A percentile compares a stretch with the other conserved stretches of the same genome.
phyloP scores from a whole-genome alignment of 2,797 vertebrate species.

The Urophycis tenuis region DNA sequence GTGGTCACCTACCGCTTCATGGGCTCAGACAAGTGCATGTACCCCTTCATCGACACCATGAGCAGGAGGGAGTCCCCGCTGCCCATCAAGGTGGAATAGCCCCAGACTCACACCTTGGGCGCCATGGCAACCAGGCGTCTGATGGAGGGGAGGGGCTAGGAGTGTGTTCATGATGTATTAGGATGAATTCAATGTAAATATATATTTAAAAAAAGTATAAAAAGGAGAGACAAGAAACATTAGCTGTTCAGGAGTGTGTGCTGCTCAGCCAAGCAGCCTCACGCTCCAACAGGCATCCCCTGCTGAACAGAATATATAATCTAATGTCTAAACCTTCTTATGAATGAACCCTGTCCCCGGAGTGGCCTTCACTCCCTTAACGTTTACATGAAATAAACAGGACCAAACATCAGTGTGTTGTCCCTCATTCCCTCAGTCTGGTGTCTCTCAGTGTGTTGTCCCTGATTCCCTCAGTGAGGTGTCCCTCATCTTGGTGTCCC shows the following conservation, averaged over 20 bases:
- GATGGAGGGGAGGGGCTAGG: background rate
- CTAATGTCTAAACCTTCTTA: constrained; percentile 1
- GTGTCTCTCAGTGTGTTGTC: too few relatives aligned
- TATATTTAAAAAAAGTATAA: background rate
- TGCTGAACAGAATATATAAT: constrained; percentile 17
- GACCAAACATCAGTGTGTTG: background rate
- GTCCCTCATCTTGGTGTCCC: too few relatives aligned
- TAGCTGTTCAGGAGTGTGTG: constrained; percentile 12
- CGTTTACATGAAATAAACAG: background rate
- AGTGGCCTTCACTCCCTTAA: constrained; percentile 8
- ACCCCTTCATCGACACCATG: constrained; percentile 54
- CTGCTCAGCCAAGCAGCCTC: constrained; percentile 53
- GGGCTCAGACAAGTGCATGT: constrained; percentile 64
- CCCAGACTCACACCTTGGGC: background rate
- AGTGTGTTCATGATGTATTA: background rate
- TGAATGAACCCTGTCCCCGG: background rate
- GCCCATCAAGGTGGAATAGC: background rate
- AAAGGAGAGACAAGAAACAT: background rate
- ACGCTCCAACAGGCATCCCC: constrained; percentile 8
- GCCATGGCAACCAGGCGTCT: background rate
- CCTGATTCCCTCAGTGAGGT: too few relatives aligned
- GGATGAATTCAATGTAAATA: background rate
- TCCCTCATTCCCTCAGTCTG: too few relatives aligned
- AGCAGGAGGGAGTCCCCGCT: background rate
- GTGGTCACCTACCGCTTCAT: constrained; percentile 54